Evolutionary conservation across 2,113 vertebrate genomes (phyloP).

Genomic region (Chloroceryle aenea): DNA sequence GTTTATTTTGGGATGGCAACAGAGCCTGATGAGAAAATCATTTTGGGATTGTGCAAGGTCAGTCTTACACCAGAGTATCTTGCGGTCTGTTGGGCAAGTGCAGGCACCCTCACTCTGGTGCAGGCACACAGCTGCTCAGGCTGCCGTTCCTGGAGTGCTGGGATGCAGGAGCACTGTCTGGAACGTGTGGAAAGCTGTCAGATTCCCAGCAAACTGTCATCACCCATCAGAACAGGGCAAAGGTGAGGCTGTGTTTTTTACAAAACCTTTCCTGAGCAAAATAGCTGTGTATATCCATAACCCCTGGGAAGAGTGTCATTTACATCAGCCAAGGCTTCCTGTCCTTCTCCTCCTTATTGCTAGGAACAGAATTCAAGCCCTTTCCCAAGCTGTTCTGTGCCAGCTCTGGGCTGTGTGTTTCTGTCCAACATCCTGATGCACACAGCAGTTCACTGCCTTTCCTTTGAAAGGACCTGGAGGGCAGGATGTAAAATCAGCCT

Average conservation of each 20-base stretch:
- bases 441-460: not conserved
- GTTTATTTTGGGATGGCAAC: not conserved
- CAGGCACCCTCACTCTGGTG: not conserved
- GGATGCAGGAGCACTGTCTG: not conserved
- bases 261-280: not conserved
- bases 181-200: not conserved
- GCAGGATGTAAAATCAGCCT: not conserved
- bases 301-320: not conserved
- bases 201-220: not conserved
- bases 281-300: fast-evolving
- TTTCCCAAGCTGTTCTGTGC: fast-evolving
- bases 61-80: not conserved
- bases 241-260: not conserved
- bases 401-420: fast-evolving
- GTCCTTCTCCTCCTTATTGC: not conserved
- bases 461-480: not conserved
- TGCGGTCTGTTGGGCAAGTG: not conserved
- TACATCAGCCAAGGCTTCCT: not conserved
- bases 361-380: not conserved
- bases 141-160: not conserved
- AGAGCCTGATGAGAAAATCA: not conserved
- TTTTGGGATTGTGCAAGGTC: not conserved
- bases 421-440: not conserved
- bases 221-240: not conserved
- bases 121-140: not conserved